phyloP scores from a whole-genome alignment of 2,797 vertebrate genomes.

The Knipowitschia caucasica region DNA sequence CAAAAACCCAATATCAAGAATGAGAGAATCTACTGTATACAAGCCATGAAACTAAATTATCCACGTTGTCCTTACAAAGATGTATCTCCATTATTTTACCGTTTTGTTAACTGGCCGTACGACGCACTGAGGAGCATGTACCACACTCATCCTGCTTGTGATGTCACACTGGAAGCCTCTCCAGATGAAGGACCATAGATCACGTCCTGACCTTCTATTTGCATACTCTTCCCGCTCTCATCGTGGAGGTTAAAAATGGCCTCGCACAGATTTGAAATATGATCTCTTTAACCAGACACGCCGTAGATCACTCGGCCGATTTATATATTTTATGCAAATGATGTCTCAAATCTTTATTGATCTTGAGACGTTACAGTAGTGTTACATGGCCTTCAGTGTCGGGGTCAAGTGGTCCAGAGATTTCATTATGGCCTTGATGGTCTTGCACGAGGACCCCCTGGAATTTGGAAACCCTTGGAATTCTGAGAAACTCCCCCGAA shows the following conservation, averaged over 20 bases:
- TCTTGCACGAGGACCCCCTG: no score
- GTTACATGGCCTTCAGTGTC: constrained; percentile 22
- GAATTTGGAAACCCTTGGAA: no score
- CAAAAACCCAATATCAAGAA: no score
- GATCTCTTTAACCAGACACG: constrained; percentile 30
- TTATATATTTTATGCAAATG: constrained; percentile 51
- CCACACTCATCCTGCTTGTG: constrained; percentile 7
- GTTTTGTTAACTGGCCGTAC: no score
- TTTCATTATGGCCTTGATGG: constrained; percentile 12
- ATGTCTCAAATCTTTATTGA: constrained; percentile 42
- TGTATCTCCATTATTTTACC: no score
- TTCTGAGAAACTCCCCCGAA: no score
- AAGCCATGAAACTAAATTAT: no score
- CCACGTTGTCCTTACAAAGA: no score
- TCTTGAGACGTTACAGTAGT: constrained; percentile 45
- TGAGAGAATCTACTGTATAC: no score
- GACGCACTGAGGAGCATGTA: no score
- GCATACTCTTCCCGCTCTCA: constrained; percentile 15
- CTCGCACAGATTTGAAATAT: constrained; percentile 43
- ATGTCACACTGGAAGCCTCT: constrained; percentile 38
- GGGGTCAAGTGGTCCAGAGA: constrained; percentile 12
- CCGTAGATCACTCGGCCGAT: constrained; percentile 14
- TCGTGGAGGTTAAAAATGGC: constrained; percentile 25
- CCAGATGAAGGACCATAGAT: constrained; percentile 49
- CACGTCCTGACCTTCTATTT: constrained; percentile 36